phyloP scores from a whole-genome alignment of 2,888 invertebrate species.

The Leucophenga maculata region DNA sequence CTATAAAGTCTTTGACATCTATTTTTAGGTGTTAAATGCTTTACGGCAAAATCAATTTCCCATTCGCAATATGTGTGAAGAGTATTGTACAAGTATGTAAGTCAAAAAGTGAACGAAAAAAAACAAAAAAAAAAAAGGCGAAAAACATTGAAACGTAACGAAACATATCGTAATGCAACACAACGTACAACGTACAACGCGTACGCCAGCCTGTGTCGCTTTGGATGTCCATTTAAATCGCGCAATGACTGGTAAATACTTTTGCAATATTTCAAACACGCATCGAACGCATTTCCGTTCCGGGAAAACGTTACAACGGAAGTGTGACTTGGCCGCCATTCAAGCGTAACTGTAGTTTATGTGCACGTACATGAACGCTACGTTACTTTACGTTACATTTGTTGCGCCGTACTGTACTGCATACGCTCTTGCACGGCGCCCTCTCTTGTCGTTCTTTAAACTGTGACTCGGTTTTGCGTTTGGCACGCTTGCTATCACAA shows the following conservation, averaged over 20 bases:
- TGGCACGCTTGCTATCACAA: neutral
- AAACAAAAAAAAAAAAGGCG: too few relatives aligned
- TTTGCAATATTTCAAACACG: slow-evolving; percentile 65
- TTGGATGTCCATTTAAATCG: neutral
- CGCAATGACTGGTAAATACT: slow-evolving; percentile 37
- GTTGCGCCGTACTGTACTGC: neutral
- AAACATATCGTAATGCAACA: too few relatives aligned
- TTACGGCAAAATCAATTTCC: too few relatives aligned
- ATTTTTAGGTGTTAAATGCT: too few relatives aligned
- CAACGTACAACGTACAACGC: neutral
- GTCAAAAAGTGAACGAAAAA: too few relatives aligned
- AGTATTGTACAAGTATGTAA: too few relatives aligned
- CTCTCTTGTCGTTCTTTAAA: neutral
- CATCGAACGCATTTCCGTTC: slow-evolving; percentile 63
- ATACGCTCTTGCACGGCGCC: neutral
- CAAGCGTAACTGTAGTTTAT: slow-evolving; percentile 1
- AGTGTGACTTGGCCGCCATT: slow-evolving; percentile 54
- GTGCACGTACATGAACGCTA: slow-evolving; percentile 7
- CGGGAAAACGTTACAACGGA: slow-evolving; percentile 63
- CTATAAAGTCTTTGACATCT: too few relatives aligned
- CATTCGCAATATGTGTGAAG: too few relatives aligned
- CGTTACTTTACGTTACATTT: slow-evolving; percentile 6
- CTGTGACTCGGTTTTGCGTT: neutral
- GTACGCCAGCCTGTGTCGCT: slow-evolving; percentile 29
- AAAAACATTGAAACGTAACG: too few relatives aligned